phyloP scores from a whole-genome alignment of 1,140 invertebrate species.

The Marisa cornuarietis region DNA sequence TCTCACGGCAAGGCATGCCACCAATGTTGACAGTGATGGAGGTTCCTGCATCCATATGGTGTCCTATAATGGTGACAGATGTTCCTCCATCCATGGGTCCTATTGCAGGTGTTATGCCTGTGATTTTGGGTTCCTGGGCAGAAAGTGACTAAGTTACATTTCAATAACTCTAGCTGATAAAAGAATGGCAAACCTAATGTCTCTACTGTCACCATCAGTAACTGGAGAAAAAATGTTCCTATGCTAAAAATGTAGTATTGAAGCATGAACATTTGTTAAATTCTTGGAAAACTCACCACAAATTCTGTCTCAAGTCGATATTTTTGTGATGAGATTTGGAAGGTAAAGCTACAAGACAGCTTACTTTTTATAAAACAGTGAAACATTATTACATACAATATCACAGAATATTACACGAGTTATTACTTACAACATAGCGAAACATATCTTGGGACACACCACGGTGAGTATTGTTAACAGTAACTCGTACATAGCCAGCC shows the following conservation, averaged over 20 bases:
- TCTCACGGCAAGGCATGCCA: slow-evolving; percentile 39
- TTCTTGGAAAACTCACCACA: too few species aligned
- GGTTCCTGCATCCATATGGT: slow-evolving; percentile 94
- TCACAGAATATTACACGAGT: not conserved
- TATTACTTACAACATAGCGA: slow-evolving; percentile 53
- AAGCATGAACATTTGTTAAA: too few species aligned
- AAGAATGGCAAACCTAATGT: too few species aligned
- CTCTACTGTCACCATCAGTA: too few species aligned
- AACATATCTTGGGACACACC: slow-evolving; percentile 39
- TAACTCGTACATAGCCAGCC: slow-evolving; percentile 38
- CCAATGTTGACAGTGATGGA: slow-evolving; percentile 87
- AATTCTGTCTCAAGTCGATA: too few species aligned
- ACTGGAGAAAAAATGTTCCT: too few species aligned
- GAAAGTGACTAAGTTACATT: not conserved
- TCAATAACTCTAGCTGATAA: not conserved
- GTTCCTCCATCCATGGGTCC: slow-evolving; percentile 96
- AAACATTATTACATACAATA: not conserved
- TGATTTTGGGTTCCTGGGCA: slow-evolving; percentile 67
- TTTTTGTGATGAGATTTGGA: too few species aligned
- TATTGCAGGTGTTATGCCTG: slow-evolving; percentile 82
- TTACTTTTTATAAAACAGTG: too few species aligned
- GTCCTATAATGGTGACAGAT: slow-evolving; percentile 87
- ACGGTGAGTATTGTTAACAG: slow-evolving; percentile 34
- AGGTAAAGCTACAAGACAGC: too few species aligned
- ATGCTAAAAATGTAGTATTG: too few species aligned